phyloP scores from a whole-genome alignment of 2,113 vertebrate genomes.

The Orthonyx spaldingii region DNA sequence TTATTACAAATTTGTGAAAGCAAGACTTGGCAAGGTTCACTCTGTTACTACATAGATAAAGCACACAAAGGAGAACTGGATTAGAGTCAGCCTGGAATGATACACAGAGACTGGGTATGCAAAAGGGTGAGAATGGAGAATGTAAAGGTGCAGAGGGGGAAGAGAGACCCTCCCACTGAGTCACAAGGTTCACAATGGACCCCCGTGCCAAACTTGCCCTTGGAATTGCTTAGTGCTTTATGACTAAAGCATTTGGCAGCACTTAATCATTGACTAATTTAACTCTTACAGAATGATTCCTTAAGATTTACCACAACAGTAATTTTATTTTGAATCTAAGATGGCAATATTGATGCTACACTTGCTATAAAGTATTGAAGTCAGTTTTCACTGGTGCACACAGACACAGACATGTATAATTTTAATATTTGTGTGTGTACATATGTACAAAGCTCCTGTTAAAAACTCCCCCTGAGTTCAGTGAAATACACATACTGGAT shows the following conservation, averaged over 20 bases:
- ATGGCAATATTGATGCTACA: not conserved
- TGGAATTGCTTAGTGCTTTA: not conserved
- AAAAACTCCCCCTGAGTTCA: fast-evolving
- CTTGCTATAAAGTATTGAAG: not conserved
- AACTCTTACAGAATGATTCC: too few species aligned
- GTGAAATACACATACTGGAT: not conserved
- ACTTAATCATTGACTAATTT: not conserved
- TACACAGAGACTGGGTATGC: too few species aligned
- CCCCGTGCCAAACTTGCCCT: not conserved
- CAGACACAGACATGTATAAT: too few species aligned
- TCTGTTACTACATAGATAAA: not conserved
- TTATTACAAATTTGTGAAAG: not conserved
- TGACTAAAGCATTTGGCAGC: not conserved
- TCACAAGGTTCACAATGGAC: not conserved
- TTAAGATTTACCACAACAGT: not conserved
- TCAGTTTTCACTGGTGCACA: not conserved
- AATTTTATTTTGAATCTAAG: not conserved
- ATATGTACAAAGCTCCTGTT: too few species aligned
- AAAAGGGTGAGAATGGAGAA: not conserved
- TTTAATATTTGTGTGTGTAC: too few species aligned
- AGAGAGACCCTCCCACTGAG: not conserved
- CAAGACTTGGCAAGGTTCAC: not conserved
- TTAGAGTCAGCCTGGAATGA: not conserved
- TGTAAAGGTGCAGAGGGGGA: not conserved
- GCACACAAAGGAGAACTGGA: not conserved